Percentiles rank a stretch among this genome's conserved stretches.
Conservation (phyloP, 2,797 vertebrate species). For the Sebastolobus alascanus region DNA sequence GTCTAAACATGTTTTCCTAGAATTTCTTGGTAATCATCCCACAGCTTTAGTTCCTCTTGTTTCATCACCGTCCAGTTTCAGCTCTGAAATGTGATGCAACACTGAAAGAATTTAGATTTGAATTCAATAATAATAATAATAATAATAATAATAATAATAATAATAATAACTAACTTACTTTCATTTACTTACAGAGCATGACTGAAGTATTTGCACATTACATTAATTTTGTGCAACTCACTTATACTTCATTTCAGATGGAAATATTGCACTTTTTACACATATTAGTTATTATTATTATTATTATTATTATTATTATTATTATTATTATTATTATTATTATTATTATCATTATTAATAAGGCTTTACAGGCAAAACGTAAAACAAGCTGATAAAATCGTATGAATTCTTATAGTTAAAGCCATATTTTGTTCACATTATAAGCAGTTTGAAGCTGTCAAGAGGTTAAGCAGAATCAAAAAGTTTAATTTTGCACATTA, state of each 20-base stretch:
- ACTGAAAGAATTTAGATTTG: background rate
- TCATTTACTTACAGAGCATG: too few species aligned
- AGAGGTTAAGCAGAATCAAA: background rate
- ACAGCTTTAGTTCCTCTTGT: slow-evolving; percentile 18
- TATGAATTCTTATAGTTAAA: background rate
- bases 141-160: too few species aligned
- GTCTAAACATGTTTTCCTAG: slow-evolving; percentile 25
- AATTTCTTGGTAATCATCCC: slow-evolving; percentile 21
- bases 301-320: background rate
- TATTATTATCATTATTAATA: too few species aligned
- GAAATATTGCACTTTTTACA: background rate
- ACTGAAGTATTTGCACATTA: background rate
- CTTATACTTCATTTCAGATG: background rate
- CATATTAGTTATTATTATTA: background rate
- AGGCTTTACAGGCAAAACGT: background rate
- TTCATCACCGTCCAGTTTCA: background rate
- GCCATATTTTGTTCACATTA: background rate
- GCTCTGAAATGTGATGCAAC: background rate
- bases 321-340: background rate
- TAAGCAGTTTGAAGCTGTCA: background rate
- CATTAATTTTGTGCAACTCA: background rate
- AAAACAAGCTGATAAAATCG: background rate
- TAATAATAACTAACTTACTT: too few species aligned
- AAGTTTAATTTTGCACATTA: background rate
- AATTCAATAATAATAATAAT: background rate